Conservation (phyloP, 2,888 invertebrate genomes). For the Netelia melanura region DNA sequence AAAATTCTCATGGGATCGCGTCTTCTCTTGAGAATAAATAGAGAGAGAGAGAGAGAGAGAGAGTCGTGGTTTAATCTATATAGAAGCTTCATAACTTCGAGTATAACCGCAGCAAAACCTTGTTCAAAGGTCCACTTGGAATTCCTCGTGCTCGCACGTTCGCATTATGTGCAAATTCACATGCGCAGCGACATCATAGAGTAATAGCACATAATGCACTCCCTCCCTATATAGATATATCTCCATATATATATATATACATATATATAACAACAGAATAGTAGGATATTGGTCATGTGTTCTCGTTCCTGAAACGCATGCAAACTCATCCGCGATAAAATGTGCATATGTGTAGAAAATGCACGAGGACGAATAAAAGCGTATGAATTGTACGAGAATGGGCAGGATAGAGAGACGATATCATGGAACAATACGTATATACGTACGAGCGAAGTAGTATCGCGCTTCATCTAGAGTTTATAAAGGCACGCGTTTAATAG, state of each 20-base stretch:
- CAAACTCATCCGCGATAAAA: slow-evolving; percentile 34
- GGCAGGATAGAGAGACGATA: slow-evolving; percentile 18
- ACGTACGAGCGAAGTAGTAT: background rate
- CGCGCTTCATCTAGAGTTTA: slow-evolving; percentile 52
- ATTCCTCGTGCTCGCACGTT: slow-evolving; percentile 69
- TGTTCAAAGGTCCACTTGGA: slow-evolving; percentile 62
- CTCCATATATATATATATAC: background rate
- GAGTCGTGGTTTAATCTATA: slow-evolving; percentile 14
- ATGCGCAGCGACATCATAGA: slow-evolving; percentile 51
- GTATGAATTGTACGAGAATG: slow-evolving; percentile 18
- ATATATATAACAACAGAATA: slow-evolving; percentile 19
- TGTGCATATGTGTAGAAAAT: slow-evolving; percentile 24
- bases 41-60: background rate
- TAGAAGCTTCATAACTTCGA: background rate
- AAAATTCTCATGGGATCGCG: background rate
- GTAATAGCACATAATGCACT: slow-evolving; percentile 18
- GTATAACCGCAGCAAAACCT: slow-evolving; percentile 31
- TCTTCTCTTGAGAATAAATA: background rate
- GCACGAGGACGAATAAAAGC: slow-evolving; percentile 48
- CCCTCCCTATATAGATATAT: background rate
- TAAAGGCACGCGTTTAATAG: slow-evolving; percentile 52
- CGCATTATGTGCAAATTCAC: slow-evolving; percentile 77
- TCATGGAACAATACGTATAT: slow-evolving; percentile 12
- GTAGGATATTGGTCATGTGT: slow-evolving; percentile 22
- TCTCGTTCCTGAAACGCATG: slow-evolving; percentile 21